phyloP scores from a whole-genome alignment of 2,797 vertebrate species.

The Malurus splendens region DNA sequence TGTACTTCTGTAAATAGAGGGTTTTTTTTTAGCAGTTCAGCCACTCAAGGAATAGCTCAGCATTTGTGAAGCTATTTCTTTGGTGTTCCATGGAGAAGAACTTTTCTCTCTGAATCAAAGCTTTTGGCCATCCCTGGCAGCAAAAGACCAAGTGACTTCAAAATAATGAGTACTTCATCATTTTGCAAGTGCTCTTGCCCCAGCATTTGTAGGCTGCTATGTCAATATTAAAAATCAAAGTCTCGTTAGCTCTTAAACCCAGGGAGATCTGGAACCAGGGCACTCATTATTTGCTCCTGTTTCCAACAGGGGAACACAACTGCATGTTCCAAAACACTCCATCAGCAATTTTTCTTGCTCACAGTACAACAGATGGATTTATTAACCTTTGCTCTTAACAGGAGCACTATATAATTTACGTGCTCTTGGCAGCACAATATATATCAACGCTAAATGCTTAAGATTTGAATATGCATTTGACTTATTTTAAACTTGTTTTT shows the following conservation, averaged over 20 bases:
- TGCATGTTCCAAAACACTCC: background rate
- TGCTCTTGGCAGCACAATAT: background rate
- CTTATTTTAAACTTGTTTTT: background rate
- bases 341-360: background rate
- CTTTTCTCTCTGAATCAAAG: background rate
- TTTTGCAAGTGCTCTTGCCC: background rate
- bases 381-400: background rate
- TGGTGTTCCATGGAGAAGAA: background rate
- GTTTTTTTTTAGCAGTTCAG: background rate
- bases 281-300: background rate
- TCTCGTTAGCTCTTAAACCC: background rate
- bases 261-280: background rate
- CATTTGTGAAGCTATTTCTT: background rate
- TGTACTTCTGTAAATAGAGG: background rate
- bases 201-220: rapidly evolving
- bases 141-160: background rate
- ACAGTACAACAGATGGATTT: background rate
- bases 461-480: background rate
- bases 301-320: background rate
- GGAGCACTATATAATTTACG: rapidly evolving
- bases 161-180: background rate
- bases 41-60: background rate
- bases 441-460: background rate
- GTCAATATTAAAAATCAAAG: background rate
- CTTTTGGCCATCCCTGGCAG: background rate